Evolutionary conservation across 2,888 invertebrate species (phyloP), one percentile per base, ranked within the genome.

Genomic region (Cerastis leucographa): DNA sequence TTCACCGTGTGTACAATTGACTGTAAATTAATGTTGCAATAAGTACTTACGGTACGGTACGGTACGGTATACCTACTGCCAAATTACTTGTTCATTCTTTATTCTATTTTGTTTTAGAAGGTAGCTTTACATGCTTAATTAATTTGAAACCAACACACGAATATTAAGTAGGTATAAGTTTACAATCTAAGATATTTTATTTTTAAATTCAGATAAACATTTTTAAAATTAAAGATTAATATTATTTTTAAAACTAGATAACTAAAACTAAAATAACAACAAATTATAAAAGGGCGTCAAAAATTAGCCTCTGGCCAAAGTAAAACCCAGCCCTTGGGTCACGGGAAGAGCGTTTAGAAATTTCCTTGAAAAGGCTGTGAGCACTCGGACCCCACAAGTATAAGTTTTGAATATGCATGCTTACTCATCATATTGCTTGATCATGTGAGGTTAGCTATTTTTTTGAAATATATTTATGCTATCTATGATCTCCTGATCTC

Each of bases 151-250:
- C 22, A 72, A 35, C 29, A 17, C 73, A 56, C 19, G 49, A 72
- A 73, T 80, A 73, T 40, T 19, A 81, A 81, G 81, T 78, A 54
- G 49, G n/a, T 29, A 42, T 61, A 49, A 72, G 49, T 81, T 74
- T 75, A n/a, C n/a, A n/a, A n/a, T n/a, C n/a, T n/a, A n/a, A n/a
- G n/a, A n/a, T n/a, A n/a, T n/a, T n/a, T n/a, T n/a, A n/a, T n/a
- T n/a, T n/a, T n/a, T n/a, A n/a, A n/a, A n/a, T n/a, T n/a, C n/a
- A n/a, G n/a, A n/a, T n/a, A n/a, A n/a, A n/a, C n/a, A n/a, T n/a
- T n/a, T n/a, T n/a, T n/a, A n/a, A n/a, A n/a, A n/a, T n/a, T n/a
- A n/a, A n/a, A n/a, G n/a, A n/a, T n/a, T n/a, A n/a, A n/a, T n/a
- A n/a, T n/a, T n/a, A n/a, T n/a, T n/a, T n/a, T n/a, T n/a, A n/a